phyloP scores from a whole-genome alignment of 2,888 invertebrate genomes.

The Abscondita cerata region DNA sequence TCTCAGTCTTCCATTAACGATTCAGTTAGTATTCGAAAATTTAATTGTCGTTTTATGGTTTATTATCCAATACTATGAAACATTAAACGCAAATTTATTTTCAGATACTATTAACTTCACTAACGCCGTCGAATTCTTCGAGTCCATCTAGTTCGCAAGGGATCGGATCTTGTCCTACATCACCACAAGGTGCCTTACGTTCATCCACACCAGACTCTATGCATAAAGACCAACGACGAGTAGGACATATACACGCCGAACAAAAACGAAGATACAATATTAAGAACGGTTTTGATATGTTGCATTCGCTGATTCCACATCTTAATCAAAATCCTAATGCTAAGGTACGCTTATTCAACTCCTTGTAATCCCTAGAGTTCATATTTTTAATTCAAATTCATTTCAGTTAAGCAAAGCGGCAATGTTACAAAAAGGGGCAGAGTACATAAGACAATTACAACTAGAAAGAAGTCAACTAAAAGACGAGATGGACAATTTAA shows the following conservation, averaged over 20 bases:
- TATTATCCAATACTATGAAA: no score
- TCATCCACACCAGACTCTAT: conserved; percentile 61
- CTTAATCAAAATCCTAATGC: conserved; percentile 88
- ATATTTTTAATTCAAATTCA: no score
- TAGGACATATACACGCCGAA: conserved; percentile 93
- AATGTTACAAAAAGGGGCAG: conserved; percentile 96
- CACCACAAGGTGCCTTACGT: conserved; percentile 63
- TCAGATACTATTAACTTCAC: conserved; percentile 40
- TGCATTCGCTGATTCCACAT: conserved; percentile 91
- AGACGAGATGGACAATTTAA: conserved; percentile 87
- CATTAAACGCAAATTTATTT: not conserved
- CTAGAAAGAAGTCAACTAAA: conserved; percentile 84
- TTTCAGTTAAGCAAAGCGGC: conserved; percentile 89
- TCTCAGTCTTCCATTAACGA: conserved; percentile 52
- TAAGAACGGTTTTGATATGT: conserved; percentile 94
- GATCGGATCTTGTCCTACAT: conserved; percentile 65
- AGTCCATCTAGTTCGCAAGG: conserved; percentile 61
- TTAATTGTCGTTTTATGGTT: no score
- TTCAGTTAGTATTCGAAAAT: conserved; percentile 42
- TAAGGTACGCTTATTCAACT: conserved; percentile 68
- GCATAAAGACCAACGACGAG: conserved; percentile 75
- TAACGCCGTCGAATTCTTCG: conserved; percentile 52
- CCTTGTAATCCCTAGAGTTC: no score
- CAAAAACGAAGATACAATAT: conserved; percentile 96
- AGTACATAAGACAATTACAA: conserved; percentile 90